Evolutionary conservation across 2,888 invertebrate genomes (phyloP).

Genomic region (Macaria liturata): DNA sequence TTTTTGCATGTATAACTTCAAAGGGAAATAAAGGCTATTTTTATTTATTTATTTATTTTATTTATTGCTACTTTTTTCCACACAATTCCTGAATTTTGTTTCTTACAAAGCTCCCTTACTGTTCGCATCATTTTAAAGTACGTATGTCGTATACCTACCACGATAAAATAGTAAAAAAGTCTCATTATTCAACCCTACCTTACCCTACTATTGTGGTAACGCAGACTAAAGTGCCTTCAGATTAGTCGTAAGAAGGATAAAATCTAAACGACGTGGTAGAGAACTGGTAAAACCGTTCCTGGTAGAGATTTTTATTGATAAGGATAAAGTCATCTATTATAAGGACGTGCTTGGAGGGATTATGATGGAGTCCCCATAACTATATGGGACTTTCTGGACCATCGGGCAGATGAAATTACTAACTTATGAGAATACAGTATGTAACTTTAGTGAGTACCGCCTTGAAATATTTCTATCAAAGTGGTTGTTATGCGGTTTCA

Average conservation of each 20-base stretch:
- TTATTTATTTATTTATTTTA: too few species aligned
- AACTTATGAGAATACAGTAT: too few species aligned
- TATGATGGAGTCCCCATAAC: slow-evolving; percentile 8
- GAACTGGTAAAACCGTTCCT: slow-evolving; percentile 62
- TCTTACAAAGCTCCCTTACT: slow-evolving; percentile 10
- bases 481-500: too few species aligned
- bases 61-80: too few species aligned
- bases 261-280: slow-evolving; percentile 77
- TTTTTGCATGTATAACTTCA: too few species aligned
- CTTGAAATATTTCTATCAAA: too few species aligned
- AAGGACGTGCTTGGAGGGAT: slow-evolving; percentile 42
- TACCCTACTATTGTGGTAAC: slow-evolving; percentile 53
- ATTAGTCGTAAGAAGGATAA: slow-evolving; percentile 78
- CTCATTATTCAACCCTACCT: slow-evolving; percentile 74
- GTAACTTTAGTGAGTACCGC: too few species aligned
- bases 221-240: slow-evolving; percentile 51
- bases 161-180: slow-evolving; percentile 67
- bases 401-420: too few species aligned
- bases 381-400: too few species aligned
- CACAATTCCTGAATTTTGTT: not conserved
- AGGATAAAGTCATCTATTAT: slow-evolving; percentile 69
- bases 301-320: slow-evolving; percentile 77
- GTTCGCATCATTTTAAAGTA: slow-evolving; percentile 6
- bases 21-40: too few species aligned
- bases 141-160: slow-evolving; percentile 47